Evolutionary conservation across 2,888 invertebrate genomes (phyloP), one percentile per base, ranked within the genome.

Genomic region (Macropis europaea): DNA sequence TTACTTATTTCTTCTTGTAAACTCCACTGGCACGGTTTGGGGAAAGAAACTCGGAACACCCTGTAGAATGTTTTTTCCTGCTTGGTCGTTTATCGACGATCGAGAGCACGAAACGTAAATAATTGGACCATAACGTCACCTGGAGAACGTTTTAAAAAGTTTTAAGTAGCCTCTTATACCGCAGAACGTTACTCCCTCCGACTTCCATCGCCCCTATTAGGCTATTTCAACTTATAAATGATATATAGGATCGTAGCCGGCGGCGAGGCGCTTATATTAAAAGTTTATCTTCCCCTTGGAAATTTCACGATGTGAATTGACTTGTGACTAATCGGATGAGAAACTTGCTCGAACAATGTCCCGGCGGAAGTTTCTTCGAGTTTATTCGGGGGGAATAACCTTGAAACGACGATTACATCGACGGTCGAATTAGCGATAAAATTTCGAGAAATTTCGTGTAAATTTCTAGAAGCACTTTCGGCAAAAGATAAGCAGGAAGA

Each of bases 61-160:
- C 40, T 1, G 0, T 6, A 15, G 13, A 30, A 34, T 36, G 11
- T 36, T 36, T 24, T 13, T 0, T 1, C n/a, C 5, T 1, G 32
- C 6, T 19, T 9, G 45, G 19, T 28, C n/a, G 24, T n/a, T 15
- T 4, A 28, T 43, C 11, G 40, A 3, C 2, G 13, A 28, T n/a
- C 28, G 19, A n/a, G 26, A 2, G n/a, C 13, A 11, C 69, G 76
- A 82, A 86, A 85, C 73, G 79, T 78, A 82, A 86, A 86, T 86
- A 85, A 87, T 86, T 84, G 84, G 80, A 80, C 82, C 83, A 82
- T 84, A 83, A 86, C 82, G 81, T 85, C 82, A 83, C 82, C 84
- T 83, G 85, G 79, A 80, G 82, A 82, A 83, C 82, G 83, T 56
- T 84, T 87, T 86, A 83, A 82, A 86, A 87, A 85, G 80, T 87